phyloP scores from a whole-genome alignment of 2,113 vertebrate species.

The Protomyctophum bolini region DNA sequence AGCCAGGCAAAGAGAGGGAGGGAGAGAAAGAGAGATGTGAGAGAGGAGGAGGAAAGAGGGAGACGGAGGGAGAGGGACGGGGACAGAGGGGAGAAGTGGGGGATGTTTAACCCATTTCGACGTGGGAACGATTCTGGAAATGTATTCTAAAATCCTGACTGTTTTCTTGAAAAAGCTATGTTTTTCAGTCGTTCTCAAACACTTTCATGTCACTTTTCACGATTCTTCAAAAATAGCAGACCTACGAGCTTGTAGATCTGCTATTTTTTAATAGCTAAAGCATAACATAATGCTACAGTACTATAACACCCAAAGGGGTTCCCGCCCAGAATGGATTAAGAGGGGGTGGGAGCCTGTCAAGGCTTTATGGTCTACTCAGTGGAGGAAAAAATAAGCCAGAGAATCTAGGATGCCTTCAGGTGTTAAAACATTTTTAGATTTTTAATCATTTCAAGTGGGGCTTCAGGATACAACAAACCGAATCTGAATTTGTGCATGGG shows the following conservation, averaged over 20 bases:
- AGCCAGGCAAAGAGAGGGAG: slow-evolving; percentile 7
- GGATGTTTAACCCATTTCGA: too few relatives aligned
- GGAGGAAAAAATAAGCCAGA: slow-evolving; percentile 73
- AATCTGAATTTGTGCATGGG: slow-evolving; percentile 60
- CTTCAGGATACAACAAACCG: slow-evolving; percentile 75
- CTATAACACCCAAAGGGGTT: too few relatives aligned
- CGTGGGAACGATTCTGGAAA: too few relatives aligned
- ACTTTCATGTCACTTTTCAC: too few relatives aligned
- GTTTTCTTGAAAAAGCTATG: too few relatives aligned
- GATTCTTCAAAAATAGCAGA: too few relatives aligned
- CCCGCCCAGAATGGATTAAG: too few relatives aligned
- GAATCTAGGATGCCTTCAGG: slow-evolving; percentile 83
- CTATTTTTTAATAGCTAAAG: too few relatives aligned
- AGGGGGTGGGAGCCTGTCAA: slow-evolving; percentile 72
- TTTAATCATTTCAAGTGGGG: slow-evolving; percentile 82
- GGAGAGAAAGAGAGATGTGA: slow-evolving; percentile 36
- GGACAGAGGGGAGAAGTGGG: slow-evolving; percentile 33
- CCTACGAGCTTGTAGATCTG: too few relatives aligned
- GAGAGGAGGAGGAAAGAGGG: slow-evolving; percentile 4
- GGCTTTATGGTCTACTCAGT: slow-evolving; percentile 74
- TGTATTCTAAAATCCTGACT: too few relatives aligned
- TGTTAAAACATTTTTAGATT: slow-evolving; percentile 84
- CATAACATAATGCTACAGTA: too few relatives aligned
- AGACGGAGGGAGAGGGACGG: slow-evolving; percentile 20
- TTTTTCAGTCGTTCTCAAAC: too few relatives aligned